Conservation (phyloP, 2,888 invertebrate species). For the Phyto melanocephala region DNA sequence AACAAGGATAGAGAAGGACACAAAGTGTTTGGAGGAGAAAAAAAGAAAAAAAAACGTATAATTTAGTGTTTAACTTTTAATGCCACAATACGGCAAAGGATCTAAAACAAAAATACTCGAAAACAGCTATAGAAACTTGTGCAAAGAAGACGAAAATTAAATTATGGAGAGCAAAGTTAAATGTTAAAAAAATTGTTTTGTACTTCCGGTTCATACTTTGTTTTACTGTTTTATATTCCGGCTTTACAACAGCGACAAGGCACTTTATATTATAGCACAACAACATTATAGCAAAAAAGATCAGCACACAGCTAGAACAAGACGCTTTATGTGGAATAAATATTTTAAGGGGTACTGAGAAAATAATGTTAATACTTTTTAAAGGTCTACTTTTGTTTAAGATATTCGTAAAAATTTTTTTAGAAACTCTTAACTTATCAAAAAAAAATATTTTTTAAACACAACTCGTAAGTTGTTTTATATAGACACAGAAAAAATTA, state of each 20-base stretch:
- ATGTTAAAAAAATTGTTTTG: slow-evolving; percentile 37
- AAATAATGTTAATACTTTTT: background rate
- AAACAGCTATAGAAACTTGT: slow-evolving; percentile 14
- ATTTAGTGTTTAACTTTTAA: slow-evolving; percentile 58
- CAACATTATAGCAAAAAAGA: background rate
- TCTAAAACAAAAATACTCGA: background rate
- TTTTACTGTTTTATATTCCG: background rate
- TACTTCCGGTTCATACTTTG: slow-evolving; percentile 39
- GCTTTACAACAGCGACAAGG: background rate
- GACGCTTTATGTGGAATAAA: background rate
- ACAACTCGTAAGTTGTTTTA: too few relatives aligned
- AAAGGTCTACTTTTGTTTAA: too few relatives aligned
- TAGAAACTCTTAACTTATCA: too few relatives aligned
- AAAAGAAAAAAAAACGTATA: slow-evolving; percentile 27
- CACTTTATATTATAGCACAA: background rate
- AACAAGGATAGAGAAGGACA: background rate
- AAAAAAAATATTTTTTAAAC: too few relatives aligned
- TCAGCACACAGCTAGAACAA: background rate
- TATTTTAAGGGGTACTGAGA: background rate
- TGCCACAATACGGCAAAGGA: slow-evolving; percentile 43
- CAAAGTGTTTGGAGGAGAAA: background rate
- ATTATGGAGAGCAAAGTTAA: slow-evolving; percentile 52
- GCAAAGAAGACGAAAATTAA: slow-evolving; percentile 40
- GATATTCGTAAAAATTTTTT: too few relatives aligned
- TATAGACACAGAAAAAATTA: too few relatives aligned